A percentile compares a stretch with the other conserved stretches of the same genome.
phyloP scores from a whole-genome alignment of 2,113 vertebrate species.

The Anthoscopus minutus region DNA sequence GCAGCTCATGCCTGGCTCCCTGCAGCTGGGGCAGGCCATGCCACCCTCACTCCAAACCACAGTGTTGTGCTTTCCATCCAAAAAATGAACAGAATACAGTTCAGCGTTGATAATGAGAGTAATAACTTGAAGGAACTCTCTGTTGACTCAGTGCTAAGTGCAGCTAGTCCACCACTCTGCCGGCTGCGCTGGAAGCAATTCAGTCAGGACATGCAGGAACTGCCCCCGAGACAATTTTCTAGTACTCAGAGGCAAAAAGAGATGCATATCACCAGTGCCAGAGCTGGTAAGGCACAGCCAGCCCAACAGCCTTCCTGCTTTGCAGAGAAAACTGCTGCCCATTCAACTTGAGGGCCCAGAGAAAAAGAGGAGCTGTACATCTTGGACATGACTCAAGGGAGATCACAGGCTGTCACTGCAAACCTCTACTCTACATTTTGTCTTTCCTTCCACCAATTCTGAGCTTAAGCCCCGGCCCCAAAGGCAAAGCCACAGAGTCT shows the following conservation, averaged over 20 bases:
- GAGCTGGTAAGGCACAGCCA: background rate
- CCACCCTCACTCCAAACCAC: background rate
- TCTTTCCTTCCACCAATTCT: background rate
- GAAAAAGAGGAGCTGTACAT: background rate
- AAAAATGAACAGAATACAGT: background rate
- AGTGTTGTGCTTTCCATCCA: background rate
- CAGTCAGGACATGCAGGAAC: background rate
- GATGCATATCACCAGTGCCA: background rate
- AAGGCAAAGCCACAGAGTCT: background rate
- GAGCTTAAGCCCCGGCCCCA: background rate
- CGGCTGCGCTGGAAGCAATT: background rate
- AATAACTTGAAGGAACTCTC: background rate
- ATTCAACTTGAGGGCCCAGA: background rate
- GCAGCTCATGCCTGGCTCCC: background rate
- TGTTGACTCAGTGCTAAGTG: background rate
- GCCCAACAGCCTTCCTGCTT: background rate
- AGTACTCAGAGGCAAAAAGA: background rate
- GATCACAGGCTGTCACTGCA: background rate
- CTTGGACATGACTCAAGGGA: background rate
- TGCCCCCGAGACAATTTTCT: background rate
- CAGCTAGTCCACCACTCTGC: background rate
- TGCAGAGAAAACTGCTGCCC: background rate
- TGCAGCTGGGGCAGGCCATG: accelerated
- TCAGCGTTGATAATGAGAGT: background rate
- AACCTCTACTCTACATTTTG: background rate